Base-by-base conservation (phyloP, 2,888 invertebrate genomes). In the Octonoba sinensis region DNA sequence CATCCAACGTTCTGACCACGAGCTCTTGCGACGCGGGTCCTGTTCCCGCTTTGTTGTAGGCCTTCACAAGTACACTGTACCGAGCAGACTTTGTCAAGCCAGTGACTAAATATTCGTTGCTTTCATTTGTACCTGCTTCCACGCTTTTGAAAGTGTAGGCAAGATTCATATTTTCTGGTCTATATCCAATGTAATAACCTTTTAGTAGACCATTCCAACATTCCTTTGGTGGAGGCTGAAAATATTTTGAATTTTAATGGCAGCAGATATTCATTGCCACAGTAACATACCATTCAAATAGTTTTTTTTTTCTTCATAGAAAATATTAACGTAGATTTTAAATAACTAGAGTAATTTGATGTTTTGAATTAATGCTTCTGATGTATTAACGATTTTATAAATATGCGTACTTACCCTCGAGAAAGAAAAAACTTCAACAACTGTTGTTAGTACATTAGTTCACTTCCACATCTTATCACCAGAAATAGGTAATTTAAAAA, bases 1-100 rank as follows among this genome's bases (percentile, higher is more conserved):
- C 86, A 67, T 85, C 85, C 11, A 83, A 66, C 12, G 86, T 86
- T 49, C 84, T 82, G 13, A 84, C 84, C 13, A 81, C 70, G 3
- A 86, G 56, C 44, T 84, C 86, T 49, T 85, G 85, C 2, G 85
- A 85, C n/a, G 81, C 75, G 1, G 85, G 86, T 36, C 86, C 86
- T n/a, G 81, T 83, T 15, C 86, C 86, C 0, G 85, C 85, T 46
- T 79, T 81, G 60, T 86, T 86, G 69, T 82, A 86, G 1, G 86
- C 86, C 51, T 86, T 85, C 1, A 86, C 85, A 15, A 85, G 67
- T 15, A 86, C 60, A 11, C 76, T 82, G 70, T 85, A 86, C 13
- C 81, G 74, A 11, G 85, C 82, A 12, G 84, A 86, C 44, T 85
- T 85, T 1, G 82, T 69, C 0, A 86, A 64, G 13, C 83, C 79